phyloP scores from a whole-genome alignment of 2,888 invertebrate species.

The Cantharis nigra region DNA sequence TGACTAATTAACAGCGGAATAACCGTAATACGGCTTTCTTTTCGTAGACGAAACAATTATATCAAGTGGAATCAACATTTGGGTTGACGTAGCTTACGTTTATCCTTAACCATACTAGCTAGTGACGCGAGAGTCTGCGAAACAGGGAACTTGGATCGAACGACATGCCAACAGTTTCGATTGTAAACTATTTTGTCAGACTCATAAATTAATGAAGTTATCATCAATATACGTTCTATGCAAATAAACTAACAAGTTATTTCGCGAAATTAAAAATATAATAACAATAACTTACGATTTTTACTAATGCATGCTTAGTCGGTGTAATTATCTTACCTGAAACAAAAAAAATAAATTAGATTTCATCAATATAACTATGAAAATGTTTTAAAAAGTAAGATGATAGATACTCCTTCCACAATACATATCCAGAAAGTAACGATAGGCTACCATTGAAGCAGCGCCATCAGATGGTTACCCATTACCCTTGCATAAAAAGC shows the following conservation, averaged over 20 bases:
- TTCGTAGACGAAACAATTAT: background rate
- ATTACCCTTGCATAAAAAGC: no score
- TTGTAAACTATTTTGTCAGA: conserved; percentile 27
- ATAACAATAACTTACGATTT: background rate
- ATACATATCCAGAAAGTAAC: no score
- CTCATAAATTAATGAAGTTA: conserved; percentile 3
- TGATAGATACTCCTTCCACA: no score
- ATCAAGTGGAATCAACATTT: background rate
- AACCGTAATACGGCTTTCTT: background rate
- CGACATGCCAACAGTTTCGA: conserved; percentile 22
- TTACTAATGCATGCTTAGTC: background rate
- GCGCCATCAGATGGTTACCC: no score
- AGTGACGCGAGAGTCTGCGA: conserved; percentile 23
- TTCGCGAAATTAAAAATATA: background rate
- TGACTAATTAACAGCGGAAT: background rate
- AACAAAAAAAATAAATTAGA: background rate
- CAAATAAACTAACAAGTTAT: background rate
- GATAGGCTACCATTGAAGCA: no score
- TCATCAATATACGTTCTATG: background rate
- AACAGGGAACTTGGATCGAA: conserved; percentile 1
- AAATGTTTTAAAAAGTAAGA: background rate
- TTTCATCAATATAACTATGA: background rate
- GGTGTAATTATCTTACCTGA: conserved; percentile 2
- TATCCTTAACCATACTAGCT: conserved; percentile 11
- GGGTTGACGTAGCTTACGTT: conserved; percentile 5